phyloP scores from a whole-genome alignment of 2,888 invertebrate genomes.

The Phytoseiulus persimilis region DNA sequence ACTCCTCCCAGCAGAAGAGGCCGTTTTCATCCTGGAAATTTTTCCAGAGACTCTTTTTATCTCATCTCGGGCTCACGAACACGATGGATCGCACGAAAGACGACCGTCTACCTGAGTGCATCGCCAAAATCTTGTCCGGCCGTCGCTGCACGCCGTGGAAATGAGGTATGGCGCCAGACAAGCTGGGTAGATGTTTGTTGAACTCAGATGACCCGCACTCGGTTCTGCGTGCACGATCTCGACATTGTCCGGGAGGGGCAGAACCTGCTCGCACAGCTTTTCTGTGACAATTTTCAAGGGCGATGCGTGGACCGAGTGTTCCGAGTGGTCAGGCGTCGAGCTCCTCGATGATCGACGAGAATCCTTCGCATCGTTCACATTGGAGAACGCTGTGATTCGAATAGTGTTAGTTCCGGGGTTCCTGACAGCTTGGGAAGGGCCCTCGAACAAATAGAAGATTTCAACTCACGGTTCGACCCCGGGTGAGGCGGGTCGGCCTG shows the following conservation, averaged over 20 bases:
- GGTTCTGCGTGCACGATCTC: constrained; percentile 87
- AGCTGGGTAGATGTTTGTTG: constrained; percentile 96
- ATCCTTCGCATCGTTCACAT: constrained; percentile 8
- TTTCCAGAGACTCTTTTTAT: not conserved
- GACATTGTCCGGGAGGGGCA: constrained; percentile 78
- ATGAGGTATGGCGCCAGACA: constrained; percentile 94
- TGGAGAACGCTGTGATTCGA: not conserved
- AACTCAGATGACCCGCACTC: constrained; percentile 91
- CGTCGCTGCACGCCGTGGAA: constrained; percentile 89
- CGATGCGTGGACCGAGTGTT: constrained; percentile 27
- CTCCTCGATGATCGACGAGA: constrained; percentile 14
- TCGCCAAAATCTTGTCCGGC: constrained; percentile 75
- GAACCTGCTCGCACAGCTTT: constrained; percentile 73
- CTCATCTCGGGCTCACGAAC: not conserved
- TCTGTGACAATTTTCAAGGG: constrained; percentile 24
- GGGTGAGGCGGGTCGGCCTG: not conserved
- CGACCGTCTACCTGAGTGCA: constrained; percentile 52
- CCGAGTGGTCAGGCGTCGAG: constrained; percentile 25
- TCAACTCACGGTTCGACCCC: not conserved
- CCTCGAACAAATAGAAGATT: too few species aligned
- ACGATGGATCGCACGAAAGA: not conserved
- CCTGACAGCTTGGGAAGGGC: too few species aligned
- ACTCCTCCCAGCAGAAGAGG: constrained; percentile 71
- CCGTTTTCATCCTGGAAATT: constrained; percentile 48
- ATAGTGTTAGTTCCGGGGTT: not conserved